Evolutionary conservation across 2,888 invertebrate genomes (phyloP).

Genomic region (Apodemia duryi): DNA sequence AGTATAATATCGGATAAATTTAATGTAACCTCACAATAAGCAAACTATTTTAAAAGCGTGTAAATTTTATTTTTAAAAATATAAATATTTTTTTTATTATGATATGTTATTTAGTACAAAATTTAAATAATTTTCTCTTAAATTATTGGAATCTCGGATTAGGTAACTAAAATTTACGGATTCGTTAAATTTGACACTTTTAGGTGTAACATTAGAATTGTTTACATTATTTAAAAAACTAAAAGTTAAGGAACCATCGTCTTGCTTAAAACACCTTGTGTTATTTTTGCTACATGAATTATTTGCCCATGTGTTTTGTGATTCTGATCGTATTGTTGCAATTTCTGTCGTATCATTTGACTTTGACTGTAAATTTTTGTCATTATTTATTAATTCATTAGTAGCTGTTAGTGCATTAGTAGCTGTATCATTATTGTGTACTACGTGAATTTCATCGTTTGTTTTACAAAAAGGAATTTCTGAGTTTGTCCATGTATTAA

Average conservation of each 20-base stretch:
- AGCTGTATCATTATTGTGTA: not conserved
- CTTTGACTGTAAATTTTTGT: not conserved
- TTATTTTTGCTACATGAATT: not conserved
- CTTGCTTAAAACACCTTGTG: not conserved
- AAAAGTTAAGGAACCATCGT: slow-evolving; percentile 1
- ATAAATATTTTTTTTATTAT: too few species aligned
- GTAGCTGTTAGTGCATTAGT: not conserved
- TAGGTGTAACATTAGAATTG: not conserved
- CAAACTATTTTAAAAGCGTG: too few species aligned
- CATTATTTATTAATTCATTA: not conserved
- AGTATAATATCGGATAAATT: too few species aligned
- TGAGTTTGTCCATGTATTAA: not conserved
- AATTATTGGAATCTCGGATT: not conserved
- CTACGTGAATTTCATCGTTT: not conserved
- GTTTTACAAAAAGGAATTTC: not conserved
- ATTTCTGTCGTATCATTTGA: not conserved
- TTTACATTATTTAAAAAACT: slow-evolving; percentile 11
- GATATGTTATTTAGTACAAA: too few species aligned
- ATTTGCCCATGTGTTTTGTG: not conserved
- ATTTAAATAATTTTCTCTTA: not conserved
- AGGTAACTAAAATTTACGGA: not conserved
- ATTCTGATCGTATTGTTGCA: not conserved
- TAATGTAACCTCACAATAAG: too few species aligned
- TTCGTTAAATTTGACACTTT: not conserved
- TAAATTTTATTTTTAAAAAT: too few species aligned